These are phyloP conservation scores for Odontothrips loti DNA, from an alignment of 2,888 invertebrate genomes.

Conservation along the genomic window DNA sequence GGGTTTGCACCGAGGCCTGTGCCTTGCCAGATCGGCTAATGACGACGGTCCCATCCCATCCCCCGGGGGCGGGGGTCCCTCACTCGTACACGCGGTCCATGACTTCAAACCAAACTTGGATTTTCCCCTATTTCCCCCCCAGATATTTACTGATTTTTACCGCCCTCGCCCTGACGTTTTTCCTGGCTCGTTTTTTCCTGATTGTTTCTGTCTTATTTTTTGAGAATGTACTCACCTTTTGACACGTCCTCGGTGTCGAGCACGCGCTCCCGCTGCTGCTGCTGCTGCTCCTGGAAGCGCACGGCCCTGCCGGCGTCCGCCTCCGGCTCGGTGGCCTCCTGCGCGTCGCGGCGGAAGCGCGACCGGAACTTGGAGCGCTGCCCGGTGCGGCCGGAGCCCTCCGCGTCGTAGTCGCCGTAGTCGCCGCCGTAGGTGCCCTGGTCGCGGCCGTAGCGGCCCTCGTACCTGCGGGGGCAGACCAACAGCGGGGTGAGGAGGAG, in stretches of 20 bases:
- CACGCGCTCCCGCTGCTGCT: constrained; percentile 60
- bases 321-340: constrained; percentile 40
- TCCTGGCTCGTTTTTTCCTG: no score
- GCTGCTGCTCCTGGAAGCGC: constrained; percentile 47
- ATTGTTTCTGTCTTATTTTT: not conserved
- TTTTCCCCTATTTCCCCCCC: no score
- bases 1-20: no score
- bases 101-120: no score
- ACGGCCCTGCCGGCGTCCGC: constrained; percentile 49
- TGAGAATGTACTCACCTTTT: constrained; percentile 34
- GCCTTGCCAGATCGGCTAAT: no score
- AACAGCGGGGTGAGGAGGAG: not conserved
- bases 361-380: constrained; percentile 65
- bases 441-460: constrained; percentile 40
- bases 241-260: constrained; percentile 87
- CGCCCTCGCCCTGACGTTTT: no score
- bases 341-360: constrained; percentile 57
- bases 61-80: no score
- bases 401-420: constrained; percentile 65
- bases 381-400: constrained; percentile 50
- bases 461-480: constrained; percentile 39
- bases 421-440: constrained; percentile 44
- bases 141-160: no score
- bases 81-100: no score
- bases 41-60: no score